These are phyloP conservation scores for Drosophila pseudoananassae DNA, from an alignment of 1,140 invertebrate genomes.

Conservation along the genomic window DNA sequence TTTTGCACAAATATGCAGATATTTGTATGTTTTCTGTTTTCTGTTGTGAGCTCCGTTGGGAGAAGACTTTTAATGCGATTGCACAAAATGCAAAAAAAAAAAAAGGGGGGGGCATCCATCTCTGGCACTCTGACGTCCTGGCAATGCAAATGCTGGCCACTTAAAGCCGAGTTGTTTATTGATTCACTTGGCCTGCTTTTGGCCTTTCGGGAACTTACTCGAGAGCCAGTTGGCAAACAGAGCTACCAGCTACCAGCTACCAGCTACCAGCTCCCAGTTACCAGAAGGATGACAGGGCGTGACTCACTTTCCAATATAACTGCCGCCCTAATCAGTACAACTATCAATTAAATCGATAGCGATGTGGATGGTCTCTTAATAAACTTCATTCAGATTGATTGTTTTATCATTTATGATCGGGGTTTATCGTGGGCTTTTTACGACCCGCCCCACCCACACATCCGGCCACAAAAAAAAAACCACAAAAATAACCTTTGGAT, in stretches of 20 bases:
- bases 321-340: conserved; percentile 21
- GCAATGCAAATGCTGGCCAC: conserved; percentile 10
- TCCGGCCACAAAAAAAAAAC: background rate
- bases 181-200: conserved; percentile 10
- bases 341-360: conserved; percentile 41
- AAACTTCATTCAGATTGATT: conserved; percentile 47
- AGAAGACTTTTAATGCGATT: conserved; percentile 22
- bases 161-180: conserved; percentile 25
- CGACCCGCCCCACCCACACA: background rate
- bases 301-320: conserved; percentile 19
- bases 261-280: too few relatives aligned
- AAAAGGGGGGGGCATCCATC: background rate
- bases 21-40: conserved; percentile 17
- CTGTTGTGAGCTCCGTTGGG: conserved; percentile 8
- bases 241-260: too few relatives aligned
- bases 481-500: background rate
- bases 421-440: conserved; percentile 24
- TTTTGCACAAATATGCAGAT: conserved; percentile 5
- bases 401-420: conserved; percentile 38
- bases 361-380: conserved; percentile 14
- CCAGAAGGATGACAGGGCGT: too few relatives aligned
- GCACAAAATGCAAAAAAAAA: conserved; percentile 7
- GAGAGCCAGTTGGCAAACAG: background rate
- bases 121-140: background rate
- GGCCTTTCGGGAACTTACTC: background rate